These are phyloP conservation scores for Epistrophe eligans DNA, from an alignment of 2,888 invertebrate genomes.

Conservation along the genomic window DNA sequence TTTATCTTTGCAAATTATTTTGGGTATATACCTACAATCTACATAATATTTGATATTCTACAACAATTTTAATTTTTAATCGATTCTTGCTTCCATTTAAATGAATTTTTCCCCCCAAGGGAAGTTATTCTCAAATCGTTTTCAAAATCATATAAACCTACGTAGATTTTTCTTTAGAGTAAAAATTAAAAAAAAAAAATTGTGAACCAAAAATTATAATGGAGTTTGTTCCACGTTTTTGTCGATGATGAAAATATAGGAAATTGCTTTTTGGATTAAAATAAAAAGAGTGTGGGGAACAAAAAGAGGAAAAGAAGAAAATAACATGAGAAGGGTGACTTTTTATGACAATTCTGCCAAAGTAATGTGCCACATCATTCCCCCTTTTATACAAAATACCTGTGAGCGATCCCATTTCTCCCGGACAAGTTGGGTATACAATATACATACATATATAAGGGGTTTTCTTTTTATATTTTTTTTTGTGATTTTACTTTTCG, in stretches of 20 bases:
- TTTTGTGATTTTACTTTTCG: slow-evolving; percentile 55
- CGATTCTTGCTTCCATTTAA: slow-evolving; percentile 20
- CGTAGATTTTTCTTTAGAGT: background rate
- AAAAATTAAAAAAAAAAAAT: background rate
- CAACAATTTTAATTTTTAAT: slow-evolving; percentile 18
- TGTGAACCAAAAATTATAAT: slow-evolving; percentile 27
- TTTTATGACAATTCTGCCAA: slow-evolving; percentile 53
- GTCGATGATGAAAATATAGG: slow-evolving; percentile 64
- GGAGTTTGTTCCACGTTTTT: slow-evolving; percentile 34
- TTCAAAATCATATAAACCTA: slow-evolving; percentile 21
- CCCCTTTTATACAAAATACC: slow-evolving; percentile 23
- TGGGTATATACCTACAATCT: background rate
- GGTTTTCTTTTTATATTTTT: slow-evolving; percentile 14
- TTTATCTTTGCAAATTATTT: background rate
- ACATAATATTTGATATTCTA: background rate
- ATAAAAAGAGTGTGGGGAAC: background rate
- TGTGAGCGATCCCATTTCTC: slow-evolving; percentile 17
- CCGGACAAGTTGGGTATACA: slow-evolving; percentile 4
- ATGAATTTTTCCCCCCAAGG: slow-evolving; percentile 9
- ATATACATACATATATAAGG: background rate
- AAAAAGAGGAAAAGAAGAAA: slow-evolving; percentile 11
- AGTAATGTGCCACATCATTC: slow-evolving; percentile 42
- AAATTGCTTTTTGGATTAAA: slow-evolving; percentile 70
- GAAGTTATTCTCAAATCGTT: slow-evolving; percentile 20
- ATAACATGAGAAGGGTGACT: slow-evolving; percentile 56